phyloP scores from a whole-genome alignment of 1,140 invertebrate genomes.

The Diprion similis region DNA sequence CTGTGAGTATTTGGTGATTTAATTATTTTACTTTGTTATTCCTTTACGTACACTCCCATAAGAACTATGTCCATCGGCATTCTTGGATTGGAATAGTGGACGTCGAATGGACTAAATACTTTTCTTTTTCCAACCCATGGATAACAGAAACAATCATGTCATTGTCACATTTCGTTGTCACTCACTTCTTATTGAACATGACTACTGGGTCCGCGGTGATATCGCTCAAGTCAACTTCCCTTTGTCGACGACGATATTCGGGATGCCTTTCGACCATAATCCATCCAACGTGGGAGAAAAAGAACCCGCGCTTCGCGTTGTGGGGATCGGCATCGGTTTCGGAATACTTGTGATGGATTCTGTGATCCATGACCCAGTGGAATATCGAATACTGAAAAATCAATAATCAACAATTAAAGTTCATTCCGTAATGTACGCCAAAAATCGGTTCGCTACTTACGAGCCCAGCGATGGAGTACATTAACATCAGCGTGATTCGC shows the following conservation, averaged over 20 bases:
- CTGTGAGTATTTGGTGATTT: neutral
- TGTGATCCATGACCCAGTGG: constrained; percentile 67
- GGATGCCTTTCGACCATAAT: constrained; percentile 70
- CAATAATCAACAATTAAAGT: neutral
- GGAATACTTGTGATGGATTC: constrained; percentile 72
- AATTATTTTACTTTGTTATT: too few species aligned
- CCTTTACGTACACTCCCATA: too few species aligned
- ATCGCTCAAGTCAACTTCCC: constrained; percentile 72
- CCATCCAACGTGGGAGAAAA: constrained; percentile 75
- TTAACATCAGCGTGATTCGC: constrained; percentile 71
- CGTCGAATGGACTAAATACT: too few species aligned
- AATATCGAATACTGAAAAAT: constrained; percentile 42
- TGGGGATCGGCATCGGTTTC: constrained; percentile 74
- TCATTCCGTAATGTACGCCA: neutral
- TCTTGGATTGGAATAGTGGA: too few species aligned
- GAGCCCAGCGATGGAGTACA: constrained; percentile 77
- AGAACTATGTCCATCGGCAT: too few species aligned
- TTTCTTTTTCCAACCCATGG: too few species aligned
- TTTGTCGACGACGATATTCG: constrained; percentile 61
- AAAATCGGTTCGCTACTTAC: constrained; percentile 52
- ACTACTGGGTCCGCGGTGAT: constrained; percentile 74
- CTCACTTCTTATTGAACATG: neutral
- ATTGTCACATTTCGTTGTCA: too few species aligned
- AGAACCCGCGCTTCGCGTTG: constrained; percentile 71
- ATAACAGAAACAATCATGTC: too few species aligned